Evolutionary conservation across 2,113 vertebrate species (phyloP).

Genomic region (Pipa parva): DNA sequence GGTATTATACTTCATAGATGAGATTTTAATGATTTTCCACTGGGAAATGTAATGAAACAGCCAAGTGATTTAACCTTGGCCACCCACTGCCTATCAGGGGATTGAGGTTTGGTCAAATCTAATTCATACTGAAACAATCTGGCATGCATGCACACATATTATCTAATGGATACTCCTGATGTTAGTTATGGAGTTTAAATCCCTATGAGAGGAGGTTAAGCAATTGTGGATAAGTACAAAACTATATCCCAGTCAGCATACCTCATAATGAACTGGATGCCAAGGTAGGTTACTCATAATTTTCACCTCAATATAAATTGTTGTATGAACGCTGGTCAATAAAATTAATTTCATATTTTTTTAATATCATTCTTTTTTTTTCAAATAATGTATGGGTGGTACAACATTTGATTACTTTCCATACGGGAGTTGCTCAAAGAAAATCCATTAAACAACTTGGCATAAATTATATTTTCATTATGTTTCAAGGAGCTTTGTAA

Average conservation of each 20-base stretch:
- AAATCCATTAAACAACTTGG: no score
- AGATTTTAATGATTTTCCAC: constrained; percentile 7
- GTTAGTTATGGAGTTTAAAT: neutral
- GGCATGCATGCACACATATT: neutral
- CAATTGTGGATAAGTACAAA: neutral
- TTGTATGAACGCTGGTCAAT: neutral
- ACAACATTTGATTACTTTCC: no score
- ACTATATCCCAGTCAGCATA: neutral
- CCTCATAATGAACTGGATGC: neutral
- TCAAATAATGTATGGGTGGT: no score
- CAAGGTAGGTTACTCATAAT: neutral
- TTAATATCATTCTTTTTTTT: neutral
- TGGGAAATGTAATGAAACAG: neutral
- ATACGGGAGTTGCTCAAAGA: no score
- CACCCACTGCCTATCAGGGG: constrained; percentile 4
- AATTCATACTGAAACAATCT: neutral
- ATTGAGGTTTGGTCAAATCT: neutral
- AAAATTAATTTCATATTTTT: neutral
- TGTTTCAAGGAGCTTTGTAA: no score
- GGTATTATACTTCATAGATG: neutral
- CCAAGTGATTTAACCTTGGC: neutral
- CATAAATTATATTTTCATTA: no score
- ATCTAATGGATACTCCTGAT: neutral
- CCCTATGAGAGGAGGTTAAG: neutral
- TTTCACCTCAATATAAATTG: neutral